Percentiles rank a stretch among this genome's conserved stretches.
phyloP scores from a whole-genome alignment of 2,888 invertebrate species.

The Drosophila infuscata region DNA sequence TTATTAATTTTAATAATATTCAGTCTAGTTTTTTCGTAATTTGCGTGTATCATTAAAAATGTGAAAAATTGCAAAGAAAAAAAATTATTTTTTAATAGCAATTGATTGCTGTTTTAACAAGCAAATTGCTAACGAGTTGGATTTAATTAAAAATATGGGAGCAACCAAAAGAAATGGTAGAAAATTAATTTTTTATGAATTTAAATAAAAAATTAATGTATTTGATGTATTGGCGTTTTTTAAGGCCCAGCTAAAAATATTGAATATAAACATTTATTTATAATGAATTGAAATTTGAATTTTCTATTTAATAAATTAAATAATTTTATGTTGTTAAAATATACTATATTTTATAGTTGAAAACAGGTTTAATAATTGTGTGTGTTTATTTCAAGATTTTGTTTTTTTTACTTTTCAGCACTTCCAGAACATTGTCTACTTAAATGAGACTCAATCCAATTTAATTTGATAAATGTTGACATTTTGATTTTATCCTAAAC shows the following conservation, averaged over 20 bases:
- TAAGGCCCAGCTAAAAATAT: neutral
- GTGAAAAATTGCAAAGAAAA: constrained; percentile 31
- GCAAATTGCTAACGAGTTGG: constrained; percentile 41
- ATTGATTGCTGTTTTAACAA: constrained; percentile 48
- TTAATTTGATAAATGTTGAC: constrained; percentile 21
- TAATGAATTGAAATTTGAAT: neutral
- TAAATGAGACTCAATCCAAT: neutral
- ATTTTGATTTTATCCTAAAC: constrained; percentile 7
- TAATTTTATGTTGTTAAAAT: neutral
- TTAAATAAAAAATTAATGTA: constrained; percentile 18
- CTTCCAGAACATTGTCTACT: neutral
- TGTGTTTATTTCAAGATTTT: neutral
- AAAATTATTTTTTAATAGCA: constrained; percentile 25
- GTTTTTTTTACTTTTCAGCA: too few relatives aligned
- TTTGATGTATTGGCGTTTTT: neutral
- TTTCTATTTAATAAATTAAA: neutral
- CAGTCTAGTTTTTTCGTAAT: neutral
- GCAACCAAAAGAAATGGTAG: constrained; percentile 6
- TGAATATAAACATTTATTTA: neutral
- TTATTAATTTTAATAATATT: neutral
- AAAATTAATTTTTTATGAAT: neutral
- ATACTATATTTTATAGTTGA: neutral
- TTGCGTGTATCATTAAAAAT: constrained; percentile 36
- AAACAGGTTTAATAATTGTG: neutral
- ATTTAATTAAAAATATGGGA: constrained; percentile 42